phyloP scores from a whole-genome alignment of 2,797 vertebrate species.

The Luscinia luscinia region DNA sequence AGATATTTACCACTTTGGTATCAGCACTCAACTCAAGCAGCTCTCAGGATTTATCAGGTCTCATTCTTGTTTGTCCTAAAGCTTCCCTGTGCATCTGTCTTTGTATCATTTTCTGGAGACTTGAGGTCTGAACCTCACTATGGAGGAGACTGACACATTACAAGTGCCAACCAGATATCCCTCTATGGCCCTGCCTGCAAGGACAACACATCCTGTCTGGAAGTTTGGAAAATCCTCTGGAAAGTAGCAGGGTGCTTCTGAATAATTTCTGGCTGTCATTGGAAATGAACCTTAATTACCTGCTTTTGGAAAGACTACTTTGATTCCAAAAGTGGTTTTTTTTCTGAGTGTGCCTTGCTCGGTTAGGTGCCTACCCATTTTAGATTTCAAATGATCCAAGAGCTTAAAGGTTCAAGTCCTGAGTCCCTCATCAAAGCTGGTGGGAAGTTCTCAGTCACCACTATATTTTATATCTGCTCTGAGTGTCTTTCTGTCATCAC shows the following conservation, averaged over 20 bases:
- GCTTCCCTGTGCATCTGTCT: not conserved
- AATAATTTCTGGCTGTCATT: not conserved
- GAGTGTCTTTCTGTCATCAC: not conserved
- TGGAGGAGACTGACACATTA: not conserved
- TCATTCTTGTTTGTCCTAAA: not conserved
- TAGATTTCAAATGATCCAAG: not conserved
- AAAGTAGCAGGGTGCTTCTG: not conserved
- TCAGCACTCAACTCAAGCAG: not conserved
- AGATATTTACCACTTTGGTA: not conserved
- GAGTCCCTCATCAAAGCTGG: not conserved
- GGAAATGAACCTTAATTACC: not conserved
- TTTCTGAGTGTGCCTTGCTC: not conserved
- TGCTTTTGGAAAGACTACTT: not conserved
- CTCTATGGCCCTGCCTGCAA: not conserved
- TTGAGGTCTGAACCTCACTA: not conserved
- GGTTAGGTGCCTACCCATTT: not conserved
- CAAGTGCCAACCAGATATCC: not conserved
- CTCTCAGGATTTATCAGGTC: not conserved
- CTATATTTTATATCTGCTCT: not conserved
- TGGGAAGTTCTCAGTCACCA: not conserved
- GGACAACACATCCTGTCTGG: not conserved
- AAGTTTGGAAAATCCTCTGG: not conserved
- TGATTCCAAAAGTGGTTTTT: not conserved
- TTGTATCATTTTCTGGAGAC: not conserved
- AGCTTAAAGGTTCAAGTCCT: not conserved